A percentile compares a stretch with the other conserved stretches of the same genome.
These are phyloP conservation scores for Tapirus indicus DNA, from an alignment of 2,797 vertebrate genomes.

Conservation along the genomic window DNA sequence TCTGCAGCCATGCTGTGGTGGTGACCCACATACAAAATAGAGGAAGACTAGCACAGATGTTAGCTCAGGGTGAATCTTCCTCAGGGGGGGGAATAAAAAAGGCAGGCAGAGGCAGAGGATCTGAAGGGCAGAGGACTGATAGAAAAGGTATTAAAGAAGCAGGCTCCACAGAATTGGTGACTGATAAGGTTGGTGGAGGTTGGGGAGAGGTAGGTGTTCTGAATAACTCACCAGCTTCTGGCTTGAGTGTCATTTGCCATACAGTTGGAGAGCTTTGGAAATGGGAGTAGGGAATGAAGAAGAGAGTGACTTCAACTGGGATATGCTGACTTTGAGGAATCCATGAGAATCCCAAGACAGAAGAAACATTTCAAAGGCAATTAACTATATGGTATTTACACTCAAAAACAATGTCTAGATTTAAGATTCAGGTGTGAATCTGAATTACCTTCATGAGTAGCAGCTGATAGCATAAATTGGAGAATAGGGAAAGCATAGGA, in stretches of 20 bases:
- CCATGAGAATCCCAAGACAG: not conserved
- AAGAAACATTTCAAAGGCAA: not conserved
- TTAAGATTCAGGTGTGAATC: not conserved
- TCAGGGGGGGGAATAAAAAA: not conserved
- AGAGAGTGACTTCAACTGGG: no score
- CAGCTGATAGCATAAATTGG: not conserved
- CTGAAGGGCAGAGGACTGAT: not conserved
- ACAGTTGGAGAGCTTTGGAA: not conserved
- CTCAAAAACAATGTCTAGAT: not conserved
- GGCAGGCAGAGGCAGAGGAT: not conserved
- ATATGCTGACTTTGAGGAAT: not conserved
- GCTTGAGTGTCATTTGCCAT: not conserved
- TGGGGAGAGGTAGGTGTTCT: not conserved
- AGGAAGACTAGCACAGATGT: no score
- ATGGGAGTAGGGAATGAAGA: not conserved
- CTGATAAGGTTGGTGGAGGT: no score
- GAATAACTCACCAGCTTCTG: not conserved
- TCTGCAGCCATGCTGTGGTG: no score
- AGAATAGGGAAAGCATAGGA: not conserved
- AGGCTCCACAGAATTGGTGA: not conserved
- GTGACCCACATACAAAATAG: no score
- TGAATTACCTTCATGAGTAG: not conserved
- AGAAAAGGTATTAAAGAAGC: not conserved
- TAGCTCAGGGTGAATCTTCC: no score
- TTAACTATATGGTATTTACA: not conserved